phyloP scores from a whole-genome alignment of 2,888 invertebrate genomes.

The Dryadula phaetusa region DNA sequence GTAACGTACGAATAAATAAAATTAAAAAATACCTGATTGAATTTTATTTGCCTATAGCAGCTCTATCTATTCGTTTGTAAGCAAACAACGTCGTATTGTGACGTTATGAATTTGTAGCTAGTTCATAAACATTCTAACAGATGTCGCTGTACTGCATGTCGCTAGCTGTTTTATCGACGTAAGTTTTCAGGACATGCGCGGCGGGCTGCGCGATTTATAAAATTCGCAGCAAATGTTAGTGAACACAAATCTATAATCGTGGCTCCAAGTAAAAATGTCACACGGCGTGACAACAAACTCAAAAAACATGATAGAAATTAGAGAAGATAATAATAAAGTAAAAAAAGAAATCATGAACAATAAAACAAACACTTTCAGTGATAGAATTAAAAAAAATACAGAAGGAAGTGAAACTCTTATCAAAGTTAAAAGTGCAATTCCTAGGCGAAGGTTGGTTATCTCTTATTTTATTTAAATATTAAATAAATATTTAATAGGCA shows the following conservation, averaged over 20 bases:
- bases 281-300: slow-evolving; percentile 58
- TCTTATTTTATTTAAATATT: slow-evolving; percentile 47
- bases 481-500: neutral
- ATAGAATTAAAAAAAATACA: slow-evolving; percentile 62
- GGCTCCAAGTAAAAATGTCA: slow-evolving; percentile 75
- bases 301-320: slow-evolving; percentile 59
- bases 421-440: slow-evolving; percentile 80
- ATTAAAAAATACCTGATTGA: neutral
- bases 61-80: slow-evolving; percentile 18
- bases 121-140: slow-evolving; percentile 32
- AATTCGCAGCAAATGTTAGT: slow-evolving; percentile 76
- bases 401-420: slow-evolving; percentile 60
- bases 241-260: slow-evolving; percentile 80
- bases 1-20: slow-evolving; percentile 34
- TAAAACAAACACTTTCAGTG: slow-evolving; percentile 62
- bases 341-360: slow-evolving; percentile 53
- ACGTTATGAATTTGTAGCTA: neutral
- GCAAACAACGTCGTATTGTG: neutral
- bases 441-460: slow-evolving; percentile 71
- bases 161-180: slow-evolving; percentile 61
- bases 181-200: slow-evolving; percentile 73
- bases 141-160: slow-evolving; percentile 53
- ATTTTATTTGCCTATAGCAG: neutral
- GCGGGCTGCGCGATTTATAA: slow-evolving; percentile 81
- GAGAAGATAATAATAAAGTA: slow-evolving; percentile 48